phyloP scores from a whole-genome alignment of 2,113 vertebrate genomes.

The Romanogobio albipinnatus region DNA sequence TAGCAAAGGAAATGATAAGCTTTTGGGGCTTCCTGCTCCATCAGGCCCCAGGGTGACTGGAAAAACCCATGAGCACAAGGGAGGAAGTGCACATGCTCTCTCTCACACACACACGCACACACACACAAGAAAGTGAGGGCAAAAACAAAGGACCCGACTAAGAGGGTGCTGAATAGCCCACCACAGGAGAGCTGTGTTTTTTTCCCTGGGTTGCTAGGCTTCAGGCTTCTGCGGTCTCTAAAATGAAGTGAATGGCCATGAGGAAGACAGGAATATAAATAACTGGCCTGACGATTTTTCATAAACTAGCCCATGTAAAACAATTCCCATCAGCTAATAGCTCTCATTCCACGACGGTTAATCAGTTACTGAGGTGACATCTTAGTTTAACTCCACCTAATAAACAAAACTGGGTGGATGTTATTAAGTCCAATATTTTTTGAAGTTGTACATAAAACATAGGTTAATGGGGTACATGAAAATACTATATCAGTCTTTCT shows the following conservation, averaged over 20 bases:
- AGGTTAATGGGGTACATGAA: not conserved
- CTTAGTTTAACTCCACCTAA: not conserved
- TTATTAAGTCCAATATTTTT: not conserved
- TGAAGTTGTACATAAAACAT: not conserved
- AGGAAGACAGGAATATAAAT: slow-evolving; percentile 36
- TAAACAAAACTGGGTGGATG: not conserved
- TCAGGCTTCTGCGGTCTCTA: slow-evolving; percentile 12
- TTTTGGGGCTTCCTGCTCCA: slow-evolving; percentile 56
- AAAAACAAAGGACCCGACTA: slow-evolving; percentile 20
- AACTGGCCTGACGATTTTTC: slow-evolving; percentile 25
- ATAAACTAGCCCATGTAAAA: slow-evolving; percentile 24
- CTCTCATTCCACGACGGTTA: not conserved
- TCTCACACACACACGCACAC: slow-evolving; percentile 14
- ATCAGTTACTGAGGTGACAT: slow-evolving; percentile 4
- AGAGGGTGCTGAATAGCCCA: slow-evolving; percentile 30
- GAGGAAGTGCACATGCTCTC: slow-evolving; percentile 50
- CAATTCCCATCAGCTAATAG: slow-evolving; percentile 4
- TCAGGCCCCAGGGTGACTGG: slow-evolving; percentile 51
- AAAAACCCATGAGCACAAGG: slow-evolving; percentile 56
- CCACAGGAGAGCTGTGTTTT: slow-evolving; percentile 33
- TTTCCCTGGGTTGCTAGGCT: slow-evolving; percentile 15
- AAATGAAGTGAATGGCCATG: slow-evolving; percentile 1
- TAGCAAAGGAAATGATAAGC: slow-evolving; percentile 59
- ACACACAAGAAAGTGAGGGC: slow-evolving; percentile 15
- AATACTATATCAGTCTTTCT: not conserved